Conservation (phyloP, 2,888 invertebrate genomes). For the Cephonodes hylas region DNA sequence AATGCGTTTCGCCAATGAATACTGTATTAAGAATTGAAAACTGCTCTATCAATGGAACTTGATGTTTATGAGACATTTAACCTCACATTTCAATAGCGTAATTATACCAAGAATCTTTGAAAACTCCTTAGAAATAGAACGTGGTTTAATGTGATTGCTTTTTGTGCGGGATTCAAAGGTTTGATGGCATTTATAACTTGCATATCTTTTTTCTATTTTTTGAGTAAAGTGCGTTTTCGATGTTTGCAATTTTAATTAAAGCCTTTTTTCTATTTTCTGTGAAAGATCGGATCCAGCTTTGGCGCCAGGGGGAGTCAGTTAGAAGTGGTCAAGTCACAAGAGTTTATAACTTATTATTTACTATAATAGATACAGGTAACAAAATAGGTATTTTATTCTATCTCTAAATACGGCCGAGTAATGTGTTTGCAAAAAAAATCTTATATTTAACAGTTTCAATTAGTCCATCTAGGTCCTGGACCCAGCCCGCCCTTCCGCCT, state of each 20-base stretch:
- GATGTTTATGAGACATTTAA: conserved; percentile 3
- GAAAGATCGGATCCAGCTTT: too few relatives aligned
- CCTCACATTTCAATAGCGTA: conserved; percentile 3
- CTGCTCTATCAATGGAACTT: background rate
- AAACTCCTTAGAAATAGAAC: background rate
- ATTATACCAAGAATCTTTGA: background rate
- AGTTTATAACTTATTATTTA: too few relatives aligned
- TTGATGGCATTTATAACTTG: background rate
- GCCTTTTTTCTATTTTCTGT: too few relatives aligned
- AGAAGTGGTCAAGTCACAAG: too few relatives aligned
- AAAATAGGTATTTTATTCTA: too few relatives aligned
- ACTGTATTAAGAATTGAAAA: conserved; percentile 4
- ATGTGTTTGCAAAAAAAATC: too few relatives aligned
- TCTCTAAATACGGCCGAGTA: too few relatives aligned
- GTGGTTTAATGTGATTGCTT: background rate
- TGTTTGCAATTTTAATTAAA: background rate
- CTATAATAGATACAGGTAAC: too few relatives aligned
- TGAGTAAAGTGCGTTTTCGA: background rate
- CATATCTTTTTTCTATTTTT: background rate
- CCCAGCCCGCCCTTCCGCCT: too few relatives aligned
- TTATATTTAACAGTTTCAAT: too few relatives aligned
- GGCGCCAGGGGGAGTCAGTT: too few relatives aligned
- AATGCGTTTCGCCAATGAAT: background rate
- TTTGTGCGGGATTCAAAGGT: background rate
- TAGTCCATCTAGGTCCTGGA: too few relatives aligned